Percentiles rank a stretch among this genome's conserved stretches.
phyloP scores from a whole-genome alignment of 2,797 vertebrate genomes.

The Sebastes nivosus region DNA sequence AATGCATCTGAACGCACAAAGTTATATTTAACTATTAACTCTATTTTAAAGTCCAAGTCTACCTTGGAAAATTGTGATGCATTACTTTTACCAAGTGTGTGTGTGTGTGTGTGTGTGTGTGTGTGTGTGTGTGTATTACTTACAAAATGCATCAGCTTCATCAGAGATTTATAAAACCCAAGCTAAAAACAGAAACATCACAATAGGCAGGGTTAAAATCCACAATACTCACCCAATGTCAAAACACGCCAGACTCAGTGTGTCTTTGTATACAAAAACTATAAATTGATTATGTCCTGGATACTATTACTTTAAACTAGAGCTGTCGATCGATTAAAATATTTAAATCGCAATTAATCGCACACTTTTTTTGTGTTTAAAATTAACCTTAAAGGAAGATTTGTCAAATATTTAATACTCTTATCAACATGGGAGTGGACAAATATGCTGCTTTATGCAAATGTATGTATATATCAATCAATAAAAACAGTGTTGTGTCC shows the following conservation, averaged over 20 bases:
- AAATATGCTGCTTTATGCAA: too few relatives aligned
- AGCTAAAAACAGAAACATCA: slow-evolving; percentile 46
- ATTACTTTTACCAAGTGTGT: background rate
- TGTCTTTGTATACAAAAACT: background rate
- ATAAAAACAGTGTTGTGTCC: too few relatives aligned
- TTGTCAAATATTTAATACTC: too few relatives aligned
- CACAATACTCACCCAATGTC: background rate
- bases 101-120: background rate
- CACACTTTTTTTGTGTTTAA: too few relatives aligned
- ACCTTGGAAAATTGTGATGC: background rate
- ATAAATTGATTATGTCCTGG: background rate
- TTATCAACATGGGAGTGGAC: too few relatives aligned
- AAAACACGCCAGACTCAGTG: background rate
- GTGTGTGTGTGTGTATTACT: slow-evolving; percentile 23
- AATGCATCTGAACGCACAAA: background rate
- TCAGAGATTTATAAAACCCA: slow-evolving; percentile 48
- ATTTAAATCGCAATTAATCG: too few relatives aligned
- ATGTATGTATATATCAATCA: too few relatives aligned
- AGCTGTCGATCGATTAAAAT: too few relatives aligned
- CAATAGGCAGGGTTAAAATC: background rate
- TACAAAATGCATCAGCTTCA: slow-evolving; percentile 21
- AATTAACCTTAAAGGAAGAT: too few relatives aligned
- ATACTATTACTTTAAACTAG: too few relatives aligned
- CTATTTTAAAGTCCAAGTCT: background rate
- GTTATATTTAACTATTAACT: background rate